Evolutionary conservation across 37 sponge, comb jelly and placozoan species (phyloP), one percentile per base, ranked within the genome.

Genomic region (Geodia barretti): DNA sequence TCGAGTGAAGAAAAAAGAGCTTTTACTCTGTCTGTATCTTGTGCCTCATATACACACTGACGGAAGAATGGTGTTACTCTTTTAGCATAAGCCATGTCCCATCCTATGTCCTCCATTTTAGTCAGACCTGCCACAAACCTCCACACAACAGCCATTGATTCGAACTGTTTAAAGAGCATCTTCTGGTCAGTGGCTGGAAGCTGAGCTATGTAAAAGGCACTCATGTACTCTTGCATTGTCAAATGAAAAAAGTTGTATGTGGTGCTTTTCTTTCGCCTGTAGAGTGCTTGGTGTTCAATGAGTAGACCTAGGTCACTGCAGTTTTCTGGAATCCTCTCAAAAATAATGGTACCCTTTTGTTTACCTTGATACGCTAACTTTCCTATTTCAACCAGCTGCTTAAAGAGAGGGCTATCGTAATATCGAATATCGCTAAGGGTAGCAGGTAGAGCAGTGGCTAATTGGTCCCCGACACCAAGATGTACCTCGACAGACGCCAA

Each of bases 191-290:
- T 47, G 14, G 54, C 54, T 47, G 54, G 54, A 47, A 47, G 54
- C 54, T 47, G 54, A 80, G 81, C 30, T 36, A 70, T 70, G n/a
- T 43, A 41, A 41, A 42, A 70, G 33, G 81, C 81, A 23, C 30
- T 69, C 26, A 80, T 67, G 60, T 69, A 68, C 69, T 79, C 79
- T 64, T 79, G 67, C 1, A 79, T 11, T 39, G 64, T 79, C 1
- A 68, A 30, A 33, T 68, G 68, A 5, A 68, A 30, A 34, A 68
- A 68, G 33, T 28, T 4, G 33, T 8, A 29, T 3, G 72, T 17
- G n/a, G 40, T 35, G 7, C 11, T 47, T 23, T 23, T 2, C 1
- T 5, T 39, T 35, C 72, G 36, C 21, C 3, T 38, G 8, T 39
- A 72, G 20, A 72, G 72, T 1, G 4, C 42, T 17, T n/a, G 1